Evolutionary conservation across 2,888 invertebrate genomes (phyloP), one percentile per base, ranked within the genome.

Genomic region (Cantharis rustica): DNA sequence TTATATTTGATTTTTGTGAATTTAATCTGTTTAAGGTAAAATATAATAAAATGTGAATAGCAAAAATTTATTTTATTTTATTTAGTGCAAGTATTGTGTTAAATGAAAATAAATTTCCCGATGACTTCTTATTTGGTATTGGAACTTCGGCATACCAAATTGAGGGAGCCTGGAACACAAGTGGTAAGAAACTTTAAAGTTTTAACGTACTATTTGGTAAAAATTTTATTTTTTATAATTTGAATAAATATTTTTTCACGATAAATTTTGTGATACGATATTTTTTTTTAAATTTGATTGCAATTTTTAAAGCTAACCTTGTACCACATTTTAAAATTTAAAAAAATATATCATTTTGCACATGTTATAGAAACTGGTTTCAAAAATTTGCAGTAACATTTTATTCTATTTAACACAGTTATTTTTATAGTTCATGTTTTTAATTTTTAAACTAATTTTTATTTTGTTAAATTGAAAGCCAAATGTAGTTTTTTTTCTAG

Each of bases 111-210:
- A 20, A 23, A 64, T 85, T 87, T 78, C 85, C 86, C 0, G 62
- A 79, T 4, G 81, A 82, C 27, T 87, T 88, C 75, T 73, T 84
- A 23, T 85, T 87, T 76, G 87, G 87, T 0, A 80, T 83, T 16
- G 84, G 86, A 2, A 84, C 87, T 20, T 85, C 87, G 1, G 79
- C 87, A 4, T 88, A 86, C 78, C 88, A 88, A 82, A 82, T 87
- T 5, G 88, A 88, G 83, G 88, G 88, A 20, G 88, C 79, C 16
- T 88, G 87, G 87, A 86, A 88, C 77, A 83, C 78, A 79, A 82
- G 81, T 75, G 85, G 85, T 84, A 82, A 78, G 74, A 15, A 9
- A 71, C 31, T 27, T n/a, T 16, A 10, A 20, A 3, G 2, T 20
- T 20, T 20, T 20, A 20, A 20, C 4, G 2, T 20, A 20, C 20